Conservation (phyloP, 2,113 vertebrate genomes). For the Brachyistius frenatus region DNA sequence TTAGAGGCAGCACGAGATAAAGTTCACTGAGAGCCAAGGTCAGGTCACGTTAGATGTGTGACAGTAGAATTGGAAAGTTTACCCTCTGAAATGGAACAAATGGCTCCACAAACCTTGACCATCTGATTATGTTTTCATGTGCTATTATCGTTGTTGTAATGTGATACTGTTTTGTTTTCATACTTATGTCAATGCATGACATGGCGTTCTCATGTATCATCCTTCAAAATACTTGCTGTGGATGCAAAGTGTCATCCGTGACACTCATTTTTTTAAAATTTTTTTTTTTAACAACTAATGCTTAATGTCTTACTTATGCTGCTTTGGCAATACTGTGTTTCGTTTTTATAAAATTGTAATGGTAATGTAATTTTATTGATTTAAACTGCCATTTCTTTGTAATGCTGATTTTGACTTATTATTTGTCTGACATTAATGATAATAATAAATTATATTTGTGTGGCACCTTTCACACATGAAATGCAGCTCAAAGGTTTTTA, state of each 20-base stretch:
- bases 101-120: slow-evolving; percentile 38
- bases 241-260: background rate
- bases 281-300: too few relatives aligned
- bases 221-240: background rate
- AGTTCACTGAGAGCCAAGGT: slow-evolving; percentile 73
- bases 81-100: slow-evolving; percentile 55
- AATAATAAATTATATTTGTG: too few relatives aligned
- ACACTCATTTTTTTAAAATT: background rate
- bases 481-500: too few relatives aligned
- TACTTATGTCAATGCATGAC: background rate
- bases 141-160: slow-evolving; percentile 19
- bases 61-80: slow-evolving; percentile 53
- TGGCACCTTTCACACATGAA: too few relatives aligned
- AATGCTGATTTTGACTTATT: too few relatives aligned
- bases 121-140: slow-evolving; percentile 28
- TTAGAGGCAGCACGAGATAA: slow-evolving; percentile 69
- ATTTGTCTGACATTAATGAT: too few relatives aligned
- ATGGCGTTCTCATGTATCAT: background rate
- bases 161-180: slow-evolving; percentile 20
- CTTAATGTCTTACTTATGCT: too few relatives aligned
- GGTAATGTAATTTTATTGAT: too few relatives aligned
- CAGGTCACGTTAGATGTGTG: slow-evolving; percentile 60
- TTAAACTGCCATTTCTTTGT: too few relatives aligned
- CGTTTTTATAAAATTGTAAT: too few relatives aligned
- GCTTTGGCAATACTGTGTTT: too few relatives aligned